Evolutionary conservation across 1,140 invertebrate species (phyloP).

Genomic region (Amphibalanus amphitrite): DNA sequence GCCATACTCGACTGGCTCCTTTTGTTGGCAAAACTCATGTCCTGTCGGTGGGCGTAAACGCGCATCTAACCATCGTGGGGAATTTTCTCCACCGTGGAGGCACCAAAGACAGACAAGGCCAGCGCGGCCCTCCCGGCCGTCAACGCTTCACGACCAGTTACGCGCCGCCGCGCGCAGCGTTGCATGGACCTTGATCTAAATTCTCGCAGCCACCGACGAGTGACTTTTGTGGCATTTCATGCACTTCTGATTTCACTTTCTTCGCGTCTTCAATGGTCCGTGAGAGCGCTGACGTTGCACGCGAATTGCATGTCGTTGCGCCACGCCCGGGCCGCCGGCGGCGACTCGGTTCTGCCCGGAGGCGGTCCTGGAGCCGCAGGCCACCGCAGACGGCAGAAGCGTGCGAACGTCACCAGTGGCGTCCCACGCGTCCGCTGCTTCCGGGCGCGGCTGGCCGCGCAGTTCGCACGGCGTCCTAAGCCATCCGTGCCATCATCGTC

Average conservation of each 20-base stretch:
- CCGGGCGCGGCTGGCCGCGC: too few species aligned
- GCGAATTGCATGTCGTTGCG: background rate
- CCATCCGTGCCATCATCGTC: too few species aligned
- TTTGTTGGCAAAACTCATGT: background rate
- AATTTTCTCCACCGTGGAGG: background rate
- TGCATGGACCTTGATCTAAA: conserved; percentile 1
- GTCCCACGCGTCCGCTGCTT: too few species aligned
- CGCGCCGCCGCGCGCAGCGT: background rate
- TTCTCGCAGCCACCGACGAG: background rate
- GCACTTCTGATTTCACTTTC: background rate
- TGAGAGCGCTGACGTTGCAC: background rate
- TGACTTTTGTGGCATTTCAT: conserved; percentile 1
- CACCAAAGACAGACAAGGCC: background rate
- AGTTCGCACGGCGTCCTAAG: too few species aligned
- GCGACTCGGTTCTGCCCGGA: too few species aligned
- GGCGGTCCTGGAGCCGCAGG: too few species aligned
- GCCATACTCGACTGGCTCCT: background rate
- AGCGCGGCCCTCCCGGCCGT: background rate
- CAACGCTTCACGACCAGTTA: background rate
- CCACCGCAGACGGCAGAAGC: too few species aligned
- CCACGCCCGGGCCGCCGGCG: background rate
- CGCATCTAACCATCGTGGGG: background rate
- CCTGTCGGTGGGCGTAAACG: background rate
- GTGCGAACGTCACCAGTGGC: too few species aligned
- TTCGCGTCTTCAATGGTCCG: background rate